Base-by-base conservation (phyloP, 2,113 vertebrate species). In the Motacilla tschutschensis region DNA sequence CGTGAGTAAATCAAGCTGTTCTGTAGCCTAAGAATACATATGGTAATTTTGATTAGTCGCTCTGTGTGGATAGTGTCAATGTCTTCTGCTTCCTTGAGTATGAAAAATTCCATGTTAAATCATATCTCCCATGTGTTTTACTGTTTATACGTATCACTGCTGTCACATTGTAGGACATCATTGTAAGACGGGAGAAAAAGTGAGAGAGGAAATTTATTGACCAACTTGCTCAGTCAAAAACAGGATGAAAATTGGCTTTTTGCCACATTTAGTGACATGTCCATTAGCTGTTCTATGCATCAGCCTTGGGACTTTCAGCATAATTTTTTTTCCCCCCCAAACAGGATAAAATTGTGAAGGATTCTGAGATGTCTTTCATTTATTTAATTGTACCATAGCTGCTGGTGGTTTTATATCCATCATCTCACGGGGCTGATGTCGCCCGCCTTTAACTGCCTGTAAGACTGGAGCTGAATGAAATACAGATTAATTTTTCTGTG, bases 41-140 rank as follows among this genome's bases (percentile, higher is more conserved):
- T 74, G 91, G 80, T 85, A 81, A 67, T 93, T 87, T 67, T 91
- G 74, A 82, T 92, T 82, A 60, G 58, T 64, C 47, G 67, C 76
- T 94, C 86, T 91, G 9, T 60, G 51, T 43, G 79, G 90, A 78
- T 85, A 74, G 83, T 79, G 40, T 85, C 89, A 94, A 85, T 87
- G 79, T 89, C 91, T 95, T 94, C 93, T 96, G 94, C 93, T 95
- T 88, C 67, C 82, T 50, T 81, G 78, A 91, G 85, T 95, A 94
- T 59, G 80, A 94, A 90, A 93, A 86, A 94, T 59, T 91, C 65
- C 38, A 26, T 33, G 44, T 71, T 81, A 62, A 79, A 88, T 95
- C 71, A 43, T 80, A 48, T 59, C 51, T 92, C 63, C 88, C 51
- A 10, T 67, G 63, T 85, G 76, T 80, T 84, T 79, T 67, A 44